Percentiles rank a stretch among this genome's conserved stretches.
Conservation (phyloP, 2,888 invertebrate species). For the Melikaiella ostensackeni region DNA sequence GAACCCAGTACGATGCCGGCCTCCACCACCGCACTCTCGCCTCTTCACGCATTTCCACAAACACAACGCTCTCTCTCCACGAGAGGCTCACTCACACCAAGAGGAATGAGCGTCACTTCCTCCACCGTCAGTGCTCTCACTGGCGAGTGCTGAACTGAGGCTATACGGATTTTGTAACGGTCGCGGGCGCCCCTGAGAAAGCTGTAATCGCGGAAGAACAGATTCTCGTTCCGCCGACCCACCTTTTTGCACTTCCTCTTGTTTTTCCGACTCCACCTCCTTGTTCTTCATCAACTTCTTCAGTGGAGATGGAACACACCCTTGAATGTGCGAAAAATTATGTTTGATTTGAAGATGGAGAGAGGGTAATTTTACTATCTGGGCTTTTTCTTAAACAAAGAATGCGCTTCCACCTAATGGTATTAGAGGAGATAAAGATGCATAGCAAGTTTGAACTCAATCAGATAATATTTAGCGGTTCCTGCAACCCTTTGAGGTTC, state of each 20-base stretch:
- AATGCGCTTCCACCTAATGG: too few relatives aligned
- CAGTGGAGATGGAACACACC: slow-evolving; percentile 47
- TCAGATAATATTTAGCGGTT: neutral
- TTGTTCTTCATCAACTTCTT: slow-evolving; percentile 2
- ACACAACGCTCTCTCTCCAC: neutral
- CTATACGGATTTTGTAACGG: slow-evolving; percentile 31
- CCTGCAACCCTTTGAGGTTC: neutral
- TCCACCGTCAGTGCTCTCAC: slow-evolving; percentile 40
- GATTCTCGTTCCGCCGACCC: slow-evolving; percentile 17
- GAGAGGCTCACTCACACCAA: slow-evolving; percentile 43
- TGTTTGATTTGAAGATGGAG: neutral
- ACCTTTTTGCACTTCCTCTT: neutral
- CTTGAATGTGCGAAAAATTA: neutral
- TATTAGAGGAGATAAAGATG: too few relatives aligned
- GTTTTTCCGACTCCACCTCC: slow-evolving; percentile 15
- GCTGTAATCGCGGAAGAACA: slow-evolving; percentile 34
- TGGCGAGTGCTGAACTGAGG: slow-evolving; percentile 7
- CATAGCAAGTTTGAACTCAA: neutral
- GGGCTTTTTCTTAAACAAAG: too few relatives aligned
- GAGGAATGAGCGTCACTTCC: slow-evolving; percentile 46
- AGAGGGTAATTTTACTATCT: too few relatives aligned
- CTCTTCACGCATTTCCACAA: slow-evolving; percentile 21
- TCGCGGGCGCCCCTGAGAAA: neutral
- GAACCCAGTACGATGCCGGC: slow-evolving; percentile 62
- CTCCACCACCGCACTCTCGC: slow-evolving; percentile 60